Evolutionary conservation across 2,888 invertebrate species (phyloP).

Genomic region (Nomada ruficornis): DNA sequence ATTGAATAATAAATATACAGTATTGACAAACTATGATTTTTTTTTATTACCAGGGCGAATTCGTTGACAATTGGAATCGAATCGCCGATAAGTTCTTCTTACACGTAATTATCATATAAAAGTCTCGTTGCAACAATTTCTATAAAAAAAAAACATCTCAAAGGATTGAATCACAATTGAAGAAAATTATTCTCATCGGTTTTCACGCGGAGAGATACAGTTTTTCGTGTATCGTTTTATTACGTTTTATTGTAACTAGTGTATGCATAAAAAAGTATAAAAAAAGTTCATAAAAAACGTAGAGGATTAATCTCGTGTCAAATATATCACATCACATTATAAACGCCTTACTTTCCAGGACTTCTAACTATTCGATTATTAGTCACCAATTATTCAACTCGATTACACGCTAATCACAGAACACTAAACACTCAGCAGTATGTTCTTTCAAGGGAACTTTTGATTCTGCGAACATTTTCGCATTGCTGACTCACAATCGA

Average conservation of each 20-base stretch:
- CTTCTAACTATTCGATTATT: slow-evolving; percentile 2
- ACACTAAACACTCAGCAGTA: neutral
- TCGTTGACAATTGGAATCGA: slow-evolving; percentile 18
- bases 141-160: slow-evolving; percentile 21
- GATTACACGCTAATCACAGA: neutral
- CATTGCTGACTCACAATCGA: neutral
- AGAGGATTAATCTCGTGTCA: slow-evolving; percentile 31
- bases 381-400: neutral
- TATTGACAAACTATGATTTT: neutral
- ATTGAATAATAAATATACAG: slow-evolving; percentile 20
- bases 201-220: neutral
- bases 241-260: neutral
- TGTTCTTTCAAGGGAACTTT: neutral
- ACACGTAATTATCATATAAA: slow-evolving; percentile 14
- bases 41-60: slow-evolving; percentile 20
- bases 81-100: neutral
- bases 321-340: slow-evolving; percentile 46
- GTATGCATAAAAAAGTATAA: slow-evolving; percentile 26
- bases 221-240: neutral
- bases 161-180: neutral
- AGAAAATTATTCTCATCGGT: slow-evolving; percentile 6
- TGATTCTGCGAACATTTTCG: neutral
- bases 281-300: slow-evolving; percentile 46
- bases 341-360: slow-evolving; percentile 34
- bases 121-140: slow-evolving; percentile 22